A percentile compares a stretch with the other conserved stretches of the same genome.
These are phyloP conservation scores for Anagrus nilaparvatae DNA, from an alignment of 1,140 invertebrate species.

Conservation along the genomic window DNA sequence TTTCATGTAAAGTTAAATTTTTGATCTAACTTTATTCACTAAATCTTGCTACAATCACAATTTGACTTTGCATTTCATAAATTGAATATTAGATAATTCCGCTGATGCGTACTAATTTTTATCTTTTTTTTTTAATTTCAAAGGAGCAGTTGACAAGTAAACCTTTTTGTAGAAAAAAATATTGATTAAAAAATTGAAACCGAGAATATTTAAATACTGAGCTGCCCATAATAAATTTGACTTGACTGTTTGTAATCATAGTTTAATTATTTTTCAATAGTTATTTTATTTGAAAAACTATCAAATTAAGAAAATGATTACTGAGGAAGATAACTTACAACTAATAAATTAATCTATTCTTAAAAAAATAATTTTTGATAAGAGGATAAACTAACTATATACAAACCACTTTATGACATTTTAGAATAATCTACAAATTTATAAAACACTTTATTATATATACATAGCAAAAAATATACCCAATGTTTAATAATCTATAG, in stretches of 20 bases:
- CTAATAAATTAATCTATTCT: no score
- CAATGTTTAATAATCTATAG: no score
- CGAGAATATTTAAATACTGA: conserved; percentile 7
- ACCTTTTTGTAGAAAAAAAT: conserved; percentile 11
- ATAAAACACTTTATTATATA: no score
- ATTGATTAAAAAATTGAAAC: conserved; percentile 12
- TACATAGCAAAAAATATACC: no score
- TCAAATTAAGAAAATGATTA: background rate
- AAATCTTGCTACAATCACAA: conserved; percentile 26
- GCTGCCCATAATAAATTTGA: conserved; percentile 13
- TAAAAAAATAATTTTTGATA: background rate
- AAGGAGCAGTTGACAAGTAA: conserved; percentile 4
- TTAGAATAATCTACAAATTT: no score
- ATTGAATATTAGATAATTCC: background rate
- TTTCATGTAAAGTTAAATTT: conserved; percentile 71
- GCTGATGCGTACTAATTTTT: background rate
- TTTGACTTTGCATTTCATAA: conserved; percentile 10
- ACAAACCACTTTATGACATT: background rate
- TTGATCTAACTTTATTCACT: conserved; percentile 45
- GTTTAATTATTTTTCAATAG: conserved; percentile 12
- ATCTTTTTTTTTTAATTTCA: conserved; percentile 1
- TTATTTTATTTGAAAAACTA: background rate
- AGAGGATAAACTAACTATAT: background rate
- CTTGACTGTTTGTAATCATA: conserved; percentile 20
- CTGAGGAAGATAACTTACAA: background rate